Conservation (phyloP, 2,113 vertebrate genomes). For the Thinocorus orbignyianus region DNA sequence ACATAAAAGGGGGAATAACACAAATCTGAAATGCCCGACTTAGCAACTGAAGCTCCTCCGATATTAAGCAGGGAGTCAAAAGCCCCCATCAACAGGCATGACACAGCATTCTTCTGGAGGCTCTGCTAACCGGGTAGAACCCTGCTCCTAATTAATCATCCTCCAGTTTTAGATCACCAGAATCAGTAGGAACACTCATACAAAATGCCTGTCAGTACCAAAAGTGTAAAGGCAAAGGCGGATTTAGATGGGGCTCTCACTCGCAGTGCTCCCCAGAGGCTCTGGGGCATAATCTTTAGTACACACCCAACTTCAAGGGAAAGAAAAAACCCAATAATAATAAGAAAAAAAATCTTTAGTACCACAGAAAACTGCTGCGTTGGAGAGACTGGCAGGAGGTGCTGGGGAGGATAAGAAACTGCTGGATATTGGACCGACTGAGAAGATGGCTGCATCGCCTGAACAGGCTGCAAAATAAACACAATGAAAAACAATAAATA, state of each 20-base stretch:
- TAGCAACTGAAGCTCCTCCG: not conserved
- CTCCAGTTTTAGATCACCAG: not conserved
- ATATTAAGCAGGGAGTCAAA: not conserved
- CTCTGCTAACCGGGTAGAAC: not conserved
- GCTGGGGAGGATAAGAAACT: slow-evolving; percentile 87
- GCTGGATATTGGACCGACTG: slow-evolving; percentile 86
- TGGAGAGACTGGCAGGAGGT: slow-evolving; percentile 86
- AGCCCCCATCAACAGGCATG: not conserved
- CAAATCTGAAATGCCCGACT: not conserved
- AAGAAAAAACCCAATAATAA: not conserved
- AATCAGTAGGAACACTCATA: not conserved
- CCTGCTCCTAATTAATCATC: not conserved
- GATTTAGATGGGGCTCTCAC: not conserved
- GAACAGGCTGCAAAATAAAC: slow-evolving; percentile 69
- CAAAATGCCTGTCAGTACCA: not conserved
- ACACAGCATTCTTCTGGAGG: not conserved
- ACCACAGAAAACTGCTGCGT: slow-evolving; percentile 88
- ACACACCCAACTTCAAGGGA: not conserved
- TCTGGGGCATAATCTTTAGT: not conserved
- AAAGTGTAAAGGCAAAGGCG: not conserved
- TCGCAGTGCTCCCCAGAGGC: not conserved
- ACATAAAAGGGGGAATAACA: not conserved
- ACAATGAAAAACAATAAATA: slow-evolving; percentile 33
- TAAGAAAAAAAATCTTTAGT: not conserved
- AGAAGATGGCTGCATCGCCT: slow-evolving; percentile 78